phyloP scores from a whole-genome alignment of 2,797 vertebrate species.

The Lacerta bilineata region DNA sequence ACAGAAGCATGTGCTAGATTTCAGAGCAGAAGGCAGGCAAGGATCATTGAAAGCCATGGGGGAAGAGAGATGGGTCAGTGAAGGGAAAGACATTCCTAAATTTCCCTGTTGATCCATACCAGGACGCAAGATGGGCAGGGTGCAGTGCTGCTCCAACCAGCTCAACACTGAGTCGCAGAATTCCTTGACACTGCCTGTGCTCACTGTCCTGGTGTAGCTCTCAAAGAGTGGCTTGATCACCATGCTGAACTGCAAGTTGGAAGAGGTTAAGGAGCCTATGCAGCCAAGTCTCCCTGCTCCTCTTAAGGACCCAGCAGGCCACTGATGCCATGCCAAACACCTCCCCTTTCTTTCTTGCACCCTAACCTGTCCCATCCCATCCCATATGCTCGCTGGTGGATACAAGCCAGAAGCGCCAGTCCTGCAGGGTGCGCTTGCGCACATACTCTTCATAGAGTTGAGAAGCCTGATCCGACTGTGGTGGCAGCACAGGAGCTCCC shows the following conservation, averaged over 20 bases:
- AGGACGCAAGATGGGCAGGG: slow-evolving; percentile 45
- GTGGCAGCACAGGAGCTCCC: slow-evolving; percentile 16
- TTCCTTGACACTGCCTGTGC: slow-evolving; percentile 28
- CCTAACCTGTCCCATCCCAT: background rate
- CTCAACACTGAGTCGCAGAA: slow-evolving; percentile 45
- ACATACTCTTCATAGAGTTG: slow-evolving; percentile 48
- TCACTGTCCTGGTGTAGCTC: slow-evolving; percentile 35
- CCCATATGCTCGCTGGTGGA: background rate
- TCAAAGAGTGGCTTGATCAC: slow-evolving; percentile 47
- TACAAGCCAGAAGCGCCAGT: slow-evolving; percentile 48
- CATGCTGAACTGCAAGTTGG: slow-evolving; percentile 38
- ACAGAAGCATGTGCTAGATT: background rate
- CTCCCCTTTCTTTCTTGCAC: background rate
- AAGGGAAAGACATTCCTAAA: background rate
- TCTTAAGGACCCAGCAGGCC: background rate
- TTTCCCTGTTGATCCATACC: slow-evolving; percentile 17
- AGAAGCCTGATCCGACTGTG: background rate
- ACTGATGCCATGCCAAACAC: background rate
- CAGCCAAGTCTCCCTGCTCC: background rate
- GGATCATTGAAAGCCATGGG: background rate
- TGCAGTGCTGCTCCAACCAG: slow-evolving; percentile 48
- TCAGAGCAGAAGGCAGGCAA: background rate
- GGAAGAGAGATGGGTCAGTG: background rate
- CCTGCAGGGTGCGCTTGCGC: slow-evolving; percentile 22
- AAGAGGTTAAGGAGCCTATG: slow-evolving; percentile 23